Evolutionary conservation across 2,113 vertebrate species (phyloP).

Genomic region (Lonchura striata): DNA sequence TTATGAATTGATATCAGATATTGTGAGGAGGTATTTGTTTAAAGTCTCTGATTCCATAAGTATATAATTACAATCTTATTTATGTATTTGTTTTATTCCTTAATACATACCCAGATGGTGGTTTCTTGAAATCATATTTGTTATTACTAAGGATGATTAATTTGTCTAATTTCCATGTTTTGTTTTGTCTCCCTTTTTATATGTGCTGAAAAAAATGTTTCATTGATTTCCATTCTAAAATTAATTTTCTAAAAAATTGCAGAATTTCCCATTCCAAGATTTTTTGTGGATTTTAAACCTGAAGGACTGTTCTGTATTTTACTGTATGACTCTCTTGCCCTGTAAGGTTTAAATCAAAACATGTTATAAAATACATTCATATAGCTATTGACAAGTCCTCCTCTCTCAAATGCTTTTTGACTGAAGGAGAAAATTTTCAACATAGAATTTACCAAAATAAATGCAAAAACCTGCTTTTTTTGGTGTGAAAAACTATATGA

Average conservation of each 20-base stretch:
- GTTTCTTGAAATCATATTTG: not conserved
- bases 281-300: not conserved
- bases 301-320: not conserved
- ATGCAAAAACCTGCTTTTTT: accelerated
- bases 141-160: not conserved
- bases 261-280: not conserved
- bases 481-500: not conserved
- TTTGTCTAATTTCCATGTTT: not conserved
- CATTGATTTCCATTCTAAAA: not conserved
- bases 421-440: not conserved
- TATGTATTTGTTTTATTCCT: not conserved
- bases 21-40: not conserved
- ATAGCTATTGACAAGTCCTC: not conserved
- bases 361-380: not conserved
- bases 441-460: not conserved
- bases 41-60: not conserved
- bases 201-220: not conserved
- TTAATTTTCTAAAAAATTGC: not conserved
- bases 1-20: not conserved
- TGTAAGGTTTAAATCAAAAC: not conserved
- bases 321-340: accelerated
- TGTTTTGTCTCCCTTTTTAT: not conserved
- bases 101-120: not conserved
- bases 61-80: not conserved
- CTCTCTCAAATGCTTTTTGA: not conserved